These are phyloP conservation scores for Callipepla californica DNA, from an alignment of 2,113 vertebrate species.

Conservation along the genomic window DNA sequence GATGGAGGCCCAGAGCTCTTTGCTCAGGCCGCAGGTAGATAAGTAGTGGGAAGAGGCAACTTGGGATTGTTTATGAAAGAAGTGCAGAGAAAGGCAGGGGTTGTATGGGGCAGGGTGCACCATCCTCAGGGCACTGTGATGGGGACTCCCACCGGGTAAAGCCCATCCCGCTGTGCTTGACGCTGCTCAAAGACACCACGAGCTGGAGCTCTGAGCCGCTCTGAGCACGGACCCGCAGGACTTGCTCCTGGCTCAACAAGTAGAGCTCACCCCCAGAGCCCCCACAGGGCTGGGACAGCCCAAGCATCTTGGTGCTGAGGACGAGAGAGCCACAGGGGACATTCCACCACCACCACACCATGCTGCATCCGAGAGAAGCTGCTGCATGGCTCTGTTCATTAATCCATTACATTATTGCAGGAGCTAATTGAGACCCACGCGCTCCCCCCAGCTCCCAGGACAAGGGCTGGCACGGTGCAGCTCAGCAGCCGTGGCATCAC, in stretches of 20 bases:
- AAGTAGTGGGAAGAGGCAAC: rapidly evolving
- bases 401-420: neutral
- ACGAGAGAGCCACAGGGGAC: rapidly evolving
- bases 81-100: neutral
- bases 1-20: neutral
- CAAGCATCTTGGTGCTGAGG: neutral
- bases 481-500: neutral
- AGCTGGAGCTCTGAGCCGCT: neutral
- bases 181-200: rapidly evolving
- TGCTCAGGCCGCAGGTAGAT: neutral
- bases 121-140: rapidly evolving
- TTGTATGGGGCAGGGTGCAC: rapidly evolving
- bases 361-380: neutral
- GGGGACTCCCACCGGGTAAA: neutral
- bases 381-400: neutral
- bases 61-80: neutral
- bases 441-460: neutral
- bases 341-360: neutral
- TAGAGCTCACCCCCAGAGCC: no score
- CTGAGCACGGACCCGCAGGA: neutral
- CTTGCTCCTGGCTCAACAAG: no score
- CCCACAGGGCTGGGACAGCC: rapidly evolving
- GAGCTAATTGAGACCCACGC: neutral
- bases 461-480: neutral
- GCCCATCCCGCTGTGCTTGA: rapidly evolving